phyloP scores from a whole-genome alignment of 37 sponge, comb jelly and placozoan genomes.

The Aphrocallistes beatrix region DNA sequence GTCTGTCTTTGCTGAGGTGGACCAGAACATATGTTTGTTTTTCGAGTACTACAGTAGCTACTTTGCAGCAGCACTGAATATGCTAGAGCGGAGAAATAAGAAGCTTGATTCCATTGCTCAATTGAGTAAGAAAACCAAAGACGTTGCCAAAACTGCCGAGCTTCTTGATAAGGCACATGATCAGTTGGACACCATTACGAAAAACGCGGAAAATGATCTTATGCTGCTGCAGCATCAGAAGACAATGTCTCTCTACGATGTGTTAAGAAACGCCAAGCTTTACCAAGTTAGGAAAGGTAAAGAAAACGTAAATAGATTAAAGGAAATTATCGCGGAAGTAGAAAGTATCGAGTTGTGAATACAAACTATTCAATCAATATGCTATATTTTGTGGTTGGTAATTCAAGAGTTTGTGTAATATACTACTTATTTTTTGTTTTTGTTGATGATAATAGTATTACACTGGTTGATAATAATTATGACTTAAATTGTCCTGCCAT shows the following conservation, averaged over 20 bases:
- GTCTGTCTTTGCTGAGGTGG: neutral
- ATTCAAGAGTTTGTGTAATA: no score
- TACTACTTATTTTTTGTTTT: no score
- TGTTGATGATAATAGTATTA: no score
- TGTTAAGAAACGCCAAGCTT: neutral
- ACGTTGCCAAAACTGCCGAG: neutral
- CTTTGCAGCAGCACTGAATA: neutral
- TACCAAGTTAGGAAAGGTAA: neutral
- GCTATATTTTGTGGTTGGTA: no score
- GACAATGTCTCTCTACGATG: conserved; percentile 4
- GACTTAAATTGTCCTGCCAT: no score
- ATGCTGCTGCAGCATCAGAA: conserved; percentile 13
- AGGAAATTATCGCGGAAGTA: neutral
- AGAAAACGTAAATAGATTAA: neutral
- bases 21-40: neutral
- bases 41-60: conserved; percentile 2
- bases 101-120: neutral
- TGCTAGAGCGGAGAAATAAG: neutral
- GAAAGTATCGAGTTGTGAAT: conserved; percentile 8
- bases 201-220: neutral
- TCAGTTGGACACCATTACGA: neutral
- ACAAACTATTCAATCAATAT: neutral
- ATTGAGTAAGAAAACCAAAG: neutral
- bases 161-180: neutral
- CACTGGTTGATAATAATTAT: no score